phyloP scores from a whole-genome alignment of 2,113 vertebrate species.

The Rissa tridactyla region DNA sequence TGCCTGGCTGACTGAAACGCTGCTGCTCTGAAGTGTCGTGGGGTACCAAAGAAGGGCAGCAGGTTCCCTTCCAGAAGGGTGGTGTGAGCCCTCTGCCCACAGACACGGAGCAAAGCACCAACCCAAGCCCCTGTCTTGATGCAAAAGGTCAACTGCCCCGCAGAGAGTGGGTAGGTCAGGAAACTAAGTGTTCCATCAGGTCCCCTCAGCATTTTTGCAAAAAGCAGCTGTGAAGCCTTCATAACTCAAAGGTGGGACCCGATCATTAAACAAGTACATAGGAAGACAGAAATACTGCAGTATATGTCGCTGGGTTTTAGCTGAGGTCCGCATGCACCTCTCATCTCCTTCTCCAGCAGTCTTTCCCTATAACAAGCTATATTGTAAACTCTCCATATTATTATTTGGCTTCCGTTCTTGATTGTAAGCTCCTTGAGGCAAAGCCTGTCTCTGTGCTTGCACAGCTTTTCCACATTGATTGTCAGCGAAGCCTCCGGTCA shows the following conservation, averaged over 20 bases:
- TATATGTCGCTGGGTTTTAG: not conserved
- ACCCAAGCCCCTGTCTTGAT: not conserved
- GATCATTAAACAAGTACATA: not conserved
- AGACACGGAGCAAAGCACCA: not conserved
- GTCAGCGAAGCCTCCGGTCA: not conserved
- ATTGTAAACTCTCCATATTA: not conserved
- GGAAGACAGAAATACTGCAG: not conserved
- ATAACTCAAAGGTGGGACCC: not conserved
- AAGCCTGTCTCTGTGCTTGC: not conserved
- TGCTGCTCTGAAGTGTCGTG: not conserved
- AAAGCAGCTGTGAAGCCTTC: not conserved
- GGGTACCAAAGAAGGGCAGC: not conserved
- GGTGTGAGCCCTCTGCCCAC: not conserved
- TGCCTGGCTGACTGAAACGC: not conserved
- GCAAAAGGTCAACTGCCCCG: not conserved
- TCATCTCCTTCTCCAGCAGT: not conserved
- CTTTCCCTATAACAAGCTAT: not conserved
- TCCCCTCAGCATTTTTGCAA: not conserved
- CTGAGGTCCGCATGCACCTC: not conserved
- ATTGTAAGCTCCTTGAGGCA: not conserved
- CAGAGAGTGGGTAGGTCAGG: not conserved
- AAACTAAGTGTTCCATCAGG: not conserved
- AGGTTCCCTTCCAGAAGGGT: not conserved
- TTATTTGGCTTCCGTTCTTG: not conserved
- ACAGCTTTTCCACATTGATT: not conserved